Base-by-base conservation (phyloP, 2,797 vertebrate genomes). In the Catamblyrhynchus diadema region DNA sequence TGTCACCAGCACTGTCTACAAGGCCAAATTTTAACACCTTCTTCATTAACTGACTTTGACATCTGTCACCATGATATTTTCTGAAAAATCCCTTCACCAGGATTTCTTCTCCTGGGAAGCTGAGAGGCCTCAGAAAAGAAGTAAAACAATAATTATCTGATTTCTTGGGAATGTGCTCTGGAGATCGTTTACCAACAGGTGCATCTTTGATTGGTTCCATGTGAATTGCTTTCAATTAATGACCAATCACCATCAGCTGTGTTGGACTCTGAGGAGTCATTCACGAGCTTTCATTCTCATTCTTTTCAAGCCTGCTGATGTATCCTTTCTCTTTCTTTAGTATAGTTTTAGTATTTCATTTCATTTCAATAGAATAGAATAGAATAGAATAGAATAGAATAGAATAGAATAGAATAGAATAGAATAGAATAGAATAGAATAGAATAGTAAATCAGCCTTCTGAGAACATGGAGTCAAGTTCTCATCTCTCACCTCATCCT, bases 371-470 rank as follows among this genome's bases (percentile, higher is more conserved):
- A 19, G 12, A 2, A 19, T 12, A 51, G 18, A 1, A 19, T 8
- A 19, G 12, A 4, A 50, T 51, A 9, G 6, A 3, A 48, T 6
- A 51, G 16, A 2, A 28, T 12, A 19, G 12, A 2, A 19, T 12
- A 51, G 18, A 1, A 19, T 8, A 19, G 12, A 4, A 50, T 51
- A 9, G 6, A 3, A 48, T 6, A 51, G 16, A 2, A 50, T 12
- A 19, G 12, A 1, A 19, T 12, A 51, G 18, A 1, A 19, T 8
- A 19, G 19, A 2, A 50, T 51, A 9, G 6, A 4, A 48, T 6
- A 51, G 17, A 2, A 41, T 41, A 50, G 15, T 48, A 32, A 2
- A 53, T 54, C 50, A 51, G 11, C 18, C 50, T 32, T 51, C 18
- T 30, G 28, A 51, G 30, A n/a, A 54, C 53, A n/a, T 54, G 53